Base-by-base conservation (phyloP, 2,888 invertebrate species). In the Tribolium freemani region DNA sequence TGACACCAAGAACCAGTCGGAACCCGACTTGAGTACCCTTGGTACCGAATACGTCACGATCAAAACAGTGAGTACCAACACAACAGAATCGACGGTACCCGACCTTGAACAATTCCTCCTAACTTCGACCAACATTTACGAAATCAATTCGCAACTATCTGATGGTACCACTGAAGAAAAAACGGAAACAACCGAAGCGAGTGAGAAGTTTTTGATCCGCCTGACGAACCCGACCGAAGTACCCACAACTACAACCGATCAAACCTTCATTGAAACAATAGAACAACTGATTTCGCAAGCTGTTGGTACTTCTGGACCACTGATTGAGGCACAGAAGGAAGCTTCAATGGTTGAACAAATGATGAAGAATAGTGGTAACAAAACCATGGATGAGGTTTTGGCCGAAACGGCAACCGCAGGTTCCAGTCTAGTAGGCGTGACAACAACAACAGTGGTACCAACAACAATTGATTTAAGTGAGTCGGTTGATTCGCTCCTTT, bases 271-370 rank as follows among this genome's bases (percentile, higher is more conserved):
- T 2, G 78, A 81, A 46, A 85, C 83, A 70, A 84, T 86, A 48
- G 84, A 84, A 69, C 82, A 85, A 67, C 68, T 86, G 10, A 72
- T 85, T 30, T 83, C 82, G 5, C 84, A 85, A 79, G 84, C 85
- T 5, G 80, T 83, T 9, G 75, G 76, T 31, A 76, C 77, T 44
- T 76, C 80, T n/a, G 80, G 79, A 54, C 78, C 78, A 5, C 68
- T 71, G 9, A 54, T 79, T n/a, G 61, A 74, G 13, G 69, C 69
- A 38, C 64, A 74, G 4, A 77, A 81, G 48, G 73, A 78, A 30
- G 73, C 71, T 11, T 68, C 70, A 38, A 74, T 77, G 72, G 75
- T 84, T 4, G 74, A 81, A 63, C 72, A 80, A 16, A 75, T 82
- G 26, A 71, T 83, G 5, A 57, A 73, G 5, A 77, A 76, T 31